Conservation (phyloP, 2,888 invertebrate species). For the Nephrocerus scutellatus region DNA sequence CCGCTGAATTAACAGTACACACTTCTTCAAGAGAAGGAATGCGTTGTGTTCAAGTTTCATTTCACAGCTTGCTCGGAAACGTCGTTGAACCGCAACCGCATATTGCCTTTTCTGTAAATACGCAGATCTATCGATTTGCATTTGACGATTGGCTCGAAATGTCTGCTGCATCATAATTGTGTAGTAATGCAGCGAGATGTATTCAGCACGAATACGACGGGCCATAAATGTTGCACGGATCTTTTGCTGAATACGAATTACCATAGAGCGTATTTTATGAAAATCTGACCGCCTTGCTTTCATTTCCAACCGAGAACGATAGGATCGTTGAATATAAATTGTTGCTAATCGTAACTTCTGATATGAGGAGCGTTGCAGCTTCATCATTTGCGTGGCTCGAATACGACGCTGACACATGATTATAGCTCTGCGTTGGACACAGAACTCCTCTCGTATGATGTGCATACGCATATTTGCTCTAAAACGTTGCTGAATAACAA, state of each 20-base stretch:
- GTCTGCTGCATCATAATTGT: constrained; percentile 34
- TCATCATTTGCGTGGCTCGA: constrained; percentile 27
- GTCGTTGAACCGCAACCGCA: constrained; percentile 37
- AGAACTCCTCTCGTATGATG: constrained; percentile 25
- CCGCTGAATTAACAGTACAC: constrained; percentile 35
- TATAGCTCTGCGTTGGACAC: constrained; percentile 26
- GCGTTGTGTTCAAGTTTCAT: constrained; percentile 25
- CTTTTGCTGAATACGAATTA: constrained; percentile 34
- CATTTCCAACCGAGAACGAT: constrained; percentile 32
- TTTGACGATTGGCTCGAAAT: constrained; percentile 32
- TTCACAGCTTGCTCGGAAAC: constrained; percentile 33
- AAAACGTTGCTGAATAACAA: constrained; percentile 47
- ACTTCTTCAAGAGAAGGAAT: constrained; percentile 33
- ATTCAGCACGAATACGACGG: constrained; percentile 31
- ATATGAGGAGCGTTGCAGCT: constrained; percentile 19
- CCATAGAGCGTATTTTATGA: constrained; percentile 26
- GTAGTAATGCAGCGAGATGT: constrained; percentile 27
- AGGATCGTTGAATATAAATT: constrained; percentile 28
- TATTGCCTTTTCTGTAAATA: constrained; percentile 26
- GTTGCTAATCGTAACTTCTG: constrained; percentile 15
- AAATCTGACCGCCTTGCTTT: constrained; percentile 27
- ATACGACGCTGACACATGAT: constrained; percentile 36
- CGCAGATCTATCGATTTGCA: constrained; percentile 28
- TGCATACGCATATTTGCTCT: constrained; percentile 40
- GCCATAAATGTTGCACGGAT: constrained; percentile 39